These are phyloP conservation scores for Oreocharis arfaki DNA, from an alignment of 2,113 vertebrate species.

Conservation along the genomic window DNA sequence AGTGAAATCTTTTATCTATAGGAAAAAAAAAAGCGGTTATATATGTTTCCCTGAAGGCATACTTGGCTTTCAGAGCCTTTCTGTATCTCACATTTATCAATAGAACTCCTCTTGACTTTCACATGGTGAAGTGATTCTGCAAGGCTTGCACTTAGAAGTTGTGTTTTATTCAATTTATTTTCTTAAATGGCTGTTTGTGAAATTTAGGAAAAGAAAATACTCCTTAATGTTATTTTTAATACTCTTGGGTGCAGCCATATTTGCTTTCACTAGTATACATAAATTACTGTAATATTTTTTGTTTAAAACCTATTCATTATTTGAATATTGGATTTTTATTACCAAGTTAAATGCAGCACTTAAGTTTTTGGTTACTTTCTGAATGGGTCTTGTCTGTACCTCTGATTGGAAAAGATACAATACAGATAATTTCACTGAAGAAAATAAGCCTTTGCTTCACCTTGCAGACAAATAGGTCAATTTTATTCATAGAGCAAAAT, in stretches of 20 bases:
- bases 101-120: not conserved
- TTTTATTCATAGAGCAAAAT: slow-evolving; percentile 41
- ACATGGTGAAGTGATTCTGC: not conserved
- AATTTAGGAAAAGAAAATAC: not conserved
- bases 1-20: not conserved
- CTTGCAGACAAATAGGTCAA: slow-evolving; percentile 30
- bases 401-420: not conserved
- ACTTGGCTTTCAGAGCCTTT: not conserved
- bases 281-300: not conserved
- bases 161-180: not conserved
- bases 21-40: not conserved
- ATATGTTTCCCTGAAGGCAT: not conserved
- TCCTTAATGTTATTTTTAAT: not conserved
- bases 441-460: slow-evolving; percentile 2
- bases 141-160: not conserved
- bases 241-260: not conserved
- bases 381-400: not conserved
- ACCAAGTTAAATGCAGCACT: not conserved
- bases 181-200: not conserved
- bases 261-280: not conserved
- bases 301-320: not conserved
- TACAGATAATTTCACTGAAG: not conserved
- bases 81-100: not conserved
- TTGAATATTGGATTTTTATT: not conserved
- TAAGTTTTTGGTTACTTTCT: not conserved